phyloP scores from a whole-genome alignment of 2,113 vertebrate genomes.

The Coracopsis vasa region DNA sequence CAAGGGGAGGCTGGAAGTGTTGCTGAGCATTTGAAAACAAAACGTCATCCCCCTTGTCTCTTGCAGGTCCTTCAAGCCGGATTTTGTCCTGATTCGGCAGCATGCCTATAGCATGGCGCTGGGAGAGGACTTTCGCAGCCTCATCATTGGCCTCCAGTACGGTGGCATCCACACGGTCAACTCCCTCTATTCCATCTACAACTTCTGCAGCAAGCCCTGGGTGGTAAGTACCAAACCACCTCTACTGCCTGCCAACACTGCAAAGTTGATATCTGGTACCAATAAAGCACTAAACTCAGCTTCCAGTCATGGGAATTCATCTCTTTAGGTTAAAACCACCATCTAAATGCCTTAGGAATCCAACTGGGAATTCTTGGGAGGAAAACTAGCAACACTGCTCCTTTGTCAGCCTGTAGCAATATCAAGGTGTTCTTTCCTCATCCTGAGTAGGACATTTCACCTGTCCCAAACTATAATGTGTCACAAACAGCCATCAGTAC shows the following conservation, averaged over 20 bases:
- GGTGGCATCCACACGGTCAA: slow-evolving; percentile 86
- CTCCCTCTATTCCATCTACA: slow-evolving; percentile 95
- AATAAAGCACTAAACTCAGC: rapidly evolving
- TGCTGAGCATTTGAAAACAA: not conserved
- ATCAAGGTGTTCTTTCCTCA: not conserved
- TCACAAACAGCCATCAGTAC: not conserved
- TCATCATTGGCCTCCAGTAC: slow-evolving; percentile 92
- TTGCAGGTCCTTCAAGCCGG: slow-evolving; percentile 90
- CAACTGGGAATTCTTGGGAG: not conserved
- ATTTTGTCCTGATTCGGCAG: slow-evolving; percentile 92
- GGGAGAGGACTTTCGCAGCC: slow-evolving; percentile 91
- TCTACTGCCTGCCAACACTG: not conserved
- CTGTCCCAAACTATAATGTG: not conserved
- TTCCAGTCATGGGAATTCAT: not conserved
- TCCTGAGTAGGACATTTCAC: not conserved
- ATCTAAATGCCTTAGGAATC: not conserved
- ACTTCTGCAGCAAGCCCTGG: slow-evolving; percentile 99
- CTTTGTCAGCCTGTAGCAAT: not conserved
- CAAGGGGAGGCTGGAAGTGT: not conserved
- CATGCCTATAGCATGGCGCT: slow-evolving; percentile 94
- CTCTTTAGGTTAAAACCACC: not conserved
- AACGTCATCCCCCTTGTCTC: not conserved
- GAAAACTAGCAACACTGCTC: not conserved
- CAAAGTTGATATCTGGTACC: not conserved
- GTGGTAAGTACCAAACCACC: slow-evolving; percentile 81